Base-by-base conservation (phyloP, 2,113 vertebrate genomes). In the Varanus komodoensis region DNA sequence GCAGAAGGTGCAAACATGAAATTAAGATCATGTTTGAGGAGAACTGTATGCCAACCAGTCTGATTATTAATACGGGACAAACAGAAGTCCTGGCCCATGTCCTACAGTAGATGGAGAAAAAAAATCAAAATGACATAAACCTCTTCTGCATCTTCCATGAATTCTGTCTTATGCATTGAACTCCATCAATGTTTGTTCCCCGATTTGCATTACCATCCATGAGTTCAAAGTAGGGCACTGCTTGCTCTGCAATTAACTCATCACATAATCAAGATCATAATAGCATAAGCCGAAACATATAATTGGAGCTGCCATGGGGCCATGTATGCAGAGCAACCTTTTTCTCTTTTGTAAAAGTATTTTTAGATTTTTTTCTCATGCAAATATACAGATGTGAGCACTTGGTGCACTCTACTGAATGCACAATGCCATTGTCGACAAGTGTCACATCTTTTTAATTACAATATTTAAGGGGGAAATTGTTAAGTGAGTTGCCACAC, bases 191-290 rank as follows among this genome's bases (percentile, higher is more conserved):
- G 75, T 88, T 27, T 23, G 87, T 89, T 92, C 54, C 81, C 38
- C 89, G 73, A 82, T 44, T 75, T 84, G 84, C 17, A 48, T 69
- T 57, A 14, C 4, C 80, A 34, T 91, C 75, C 91, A 21, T 38
- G 64, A 78, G 54, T 38, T 67, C 23, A 82, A 83, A 93, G 93
- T 79, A 50, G 90, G 71, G 32, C 69, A 90, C 84, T 95, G 93
- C 78, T 86, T 95, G 52, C 93, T 94, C 95, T 97, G 94, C 96
- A 96, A 97, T 97, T 97, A 97, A 68, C 87, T 88, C 95, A 94
- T 97, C 96, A 95, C 95, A 95, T 89, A 97, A 96, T 50, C 95
- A 95, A 96, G 89, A 95, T 94, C 95, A 94, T 92, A 96, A 96
- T 95, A 95, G 77, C 91, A 84, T 27, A 1, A 61, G 90, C 38